A percentile compares a stretch with the other conserved stretches of the same genome.
phyloP scores from a whole-genome alignment of 2,113 vertebrate species.

The Uria lomvia region DNA sequence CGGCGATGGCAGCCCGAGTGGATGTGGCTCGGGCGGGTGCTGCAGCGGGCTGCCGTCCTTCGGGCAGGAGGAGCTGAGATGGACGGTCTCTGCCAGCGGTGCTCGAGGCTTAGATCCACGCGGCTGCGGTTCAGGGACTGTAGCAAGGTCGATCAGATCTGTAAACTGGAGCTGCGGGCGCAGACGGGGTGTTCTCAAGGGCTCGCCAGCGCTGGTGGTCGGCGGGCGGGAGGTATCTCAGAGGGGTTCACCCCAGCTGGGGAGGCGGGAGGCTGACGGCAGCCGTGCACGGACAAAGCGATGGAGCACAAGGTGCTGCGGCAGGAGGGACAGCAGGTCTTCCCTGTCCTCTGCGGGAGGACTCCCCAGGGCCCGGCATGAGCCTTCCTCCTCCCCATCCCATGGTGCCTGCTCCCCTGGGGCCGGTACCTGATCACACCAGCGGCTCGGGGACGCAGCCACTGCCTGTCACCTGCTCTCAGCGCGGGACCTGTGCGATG shows the following conservation, averaged over 20 bases:
- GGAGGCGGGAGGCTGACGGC: background rate
- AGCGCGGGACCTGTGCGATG: background rate
- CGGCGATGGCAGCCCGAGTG: background rate
- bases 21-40: background rate
- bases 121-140: background rate
- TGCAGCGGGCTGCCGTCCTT: background rate
- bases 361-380: background rate
- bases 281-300: accelerated
- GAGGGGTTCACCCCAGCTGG: background rate
- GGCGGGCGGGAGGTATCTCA: background rate
- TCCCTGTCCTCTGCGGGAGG: background rate
- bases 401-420: accelerated
- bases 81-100: background rate
- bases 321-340: background rate
- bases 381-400: background rate
- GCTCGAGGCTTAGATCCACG: background rate
- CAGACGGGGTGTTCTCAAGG: background rate
- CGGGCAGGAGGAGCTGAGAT: background rate
- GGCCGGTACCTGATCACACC: background rate
- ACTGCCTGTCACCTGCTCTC: background rate
- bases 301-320: accelerated
- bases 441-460: accelerated
- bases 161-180: background rate
- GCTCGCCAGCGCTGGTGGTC: background rate
- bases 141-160: background rate